phyloP scores from a whole-genome alignment of 2,888 invertebrate genomes.

The Bellardia bayeri region DNA sequence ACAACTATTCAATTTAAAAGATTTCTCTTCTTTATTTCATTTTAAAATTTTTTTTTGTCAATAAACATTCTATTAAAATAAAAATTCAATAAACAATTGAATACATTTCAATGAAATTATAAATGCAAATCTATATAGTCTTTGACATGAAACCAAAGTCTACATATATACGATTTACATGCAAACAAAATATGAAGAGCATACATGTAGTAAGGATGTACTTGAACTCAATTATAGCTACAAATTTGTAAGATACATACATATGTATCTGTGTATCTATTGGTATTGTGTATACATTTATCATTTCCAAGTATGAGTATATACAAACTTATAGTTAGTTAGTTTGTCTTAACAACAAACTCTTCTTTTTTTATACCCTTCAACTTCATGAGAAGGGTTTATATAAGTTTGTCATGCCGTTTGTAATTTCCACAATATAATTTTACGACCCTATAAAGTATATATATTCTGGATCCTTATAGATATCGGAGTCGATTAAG shows the following conservation, averaged over 20 bases:
- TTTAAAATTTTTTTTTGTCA: constrained; percentile 1
- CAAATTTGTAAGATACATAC: background rate
- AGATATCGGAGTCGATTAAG: too few relatives aligned
- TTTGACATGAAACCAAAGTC: constrained; percentile 40
- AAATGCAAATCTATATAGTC: constrained; percentile 51
- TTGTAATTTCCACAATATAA: too few relatives aligned
- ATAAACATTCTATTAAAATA: constrained; percentile 55
- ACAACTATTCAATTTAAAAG: constrained; percentile 37
- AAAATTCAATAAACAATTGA: constrained; percentile 59
- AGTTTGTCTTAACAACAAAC: constrained; percentile 1
- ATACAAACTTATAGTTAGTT: background rate
- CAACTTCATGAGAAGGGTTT: too few relatives aligned
- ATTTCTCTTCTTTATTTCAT: constrained; percentile 7
- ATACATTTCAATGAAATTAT: constrained; percentile 56
- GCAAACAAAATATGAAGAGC: background rate
- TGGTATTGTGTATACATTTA: too few relatives aligned
- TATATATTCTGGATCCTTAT: too few relatives aligned
- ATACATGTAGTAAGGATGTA: background rate
- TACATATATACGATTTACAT: constrained; percentile 1
- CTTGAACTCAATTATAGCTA: background rate
- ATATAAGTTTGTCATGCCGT: too few relatives aligned
- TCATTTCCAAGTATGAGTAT: background rate
- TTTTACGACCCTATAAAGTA: too few relatives aligned
- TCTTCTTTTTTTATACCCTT: background rate
- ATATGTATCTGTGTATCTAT: background rate